Conservation (phyloP, 2,888 invertebrate species). For the Caprella mutica region DNA sequence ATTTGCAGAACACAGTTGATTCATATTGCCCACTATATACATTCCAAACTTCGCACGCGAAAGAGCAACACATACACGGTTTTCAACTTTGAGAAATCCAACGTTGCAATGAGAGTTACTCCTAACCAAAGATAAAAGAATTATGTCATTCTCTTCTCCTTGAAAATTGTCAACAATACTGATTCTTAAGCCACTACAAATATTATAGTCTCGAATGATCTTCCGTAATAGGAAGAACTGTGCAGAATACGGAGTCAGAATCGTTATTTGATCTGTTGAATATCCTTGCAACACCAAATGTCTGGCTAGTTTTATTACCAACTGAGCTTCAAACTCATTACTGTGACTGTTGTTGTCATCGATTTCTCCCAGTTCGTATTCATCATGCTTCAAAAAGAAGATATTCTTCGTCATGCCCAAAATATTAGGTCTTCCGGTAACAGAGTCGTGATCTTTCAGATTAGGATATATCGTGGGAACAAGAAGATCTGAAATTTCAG, state of each 20-base stretch:
- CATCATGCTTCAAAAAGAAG: slow-evolving; percentile 55
- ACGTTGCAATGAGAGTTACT: slow-evolving; percentile 56
- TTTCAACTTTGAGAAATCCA: slow-evolving; percentile 57
- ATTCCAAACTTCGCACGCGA: slow-evolving; percentile 60
- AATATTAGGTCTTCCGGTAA: slow-evolving; percentile 48
- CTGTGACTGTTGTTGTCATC: slow-evolving; percentile 46
- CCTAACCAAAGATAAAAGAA: slow-evolving; percentile 64
- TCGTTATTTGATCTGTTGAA: slow-evolving; percentile 52
- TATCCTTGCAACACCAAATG: slow-evolving; percentile 50
- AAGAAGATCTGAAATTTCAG: slow-evolving; percentile 49
- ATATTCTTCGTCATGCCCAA: slow-evolving; percentile 52
- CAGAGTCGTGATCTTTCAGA: slow-evolving; percentile 51
- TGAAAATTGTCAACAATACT: slow-evolving; percentile 62
- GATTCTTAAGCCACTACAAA: slow-evolving; percentile 10
- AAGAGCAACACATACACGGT: slow-evolving; percentile 64
- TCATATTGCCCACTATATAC: slow-evolving; percentile 57
- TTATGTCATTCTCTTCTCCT: slow-evolving; percentile 66
- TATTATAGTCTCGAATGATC: no score
- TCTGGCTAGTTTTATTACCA: slow-evolving; percentile 50
- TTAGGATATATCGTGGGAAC: slow-evolving; percentile 57
- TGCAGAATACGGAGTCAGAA: slow-evolving; percentile 59
- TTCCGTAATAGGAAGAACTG: slow-evolving; percentile 51
- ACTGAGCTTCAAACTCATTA: slow-evolving; percentile 54
- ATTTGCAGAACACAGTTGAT: slow-evolving; percentile 7
- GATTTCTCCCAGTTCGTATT: slow-evolving; percentile 44